Evolutionary conservation across 2,113 vertebrate genomes (phyloP).

Genomic region (Odobenus rosmarus): DNA sequence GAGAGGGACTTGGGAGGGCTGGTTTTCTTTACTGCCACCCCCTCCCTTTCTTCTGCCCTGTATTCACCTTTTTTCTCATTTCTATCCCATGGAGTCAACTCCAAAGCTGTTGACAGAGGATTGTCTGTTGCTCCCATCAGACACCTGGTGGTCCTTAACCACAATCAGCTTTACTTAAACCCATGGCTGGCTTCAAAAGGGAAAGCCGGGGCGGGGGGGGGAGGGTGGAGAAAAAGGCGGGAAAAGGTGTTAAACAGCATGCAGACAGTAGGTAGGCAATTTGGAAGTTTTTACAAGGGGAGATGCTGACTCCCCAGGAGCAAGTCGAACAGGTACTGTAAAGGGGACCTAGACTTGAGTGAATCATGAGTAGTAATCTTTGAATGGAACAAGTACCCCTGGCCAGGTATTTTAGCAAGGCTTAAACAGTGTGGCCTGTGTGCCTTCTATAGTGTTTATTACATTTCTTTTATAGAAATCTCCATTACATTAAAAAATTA

Average conservation of each 20-base stretch:
- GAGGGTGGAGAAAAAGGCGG: background rate
- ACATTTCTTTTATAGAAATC: conserved; percentile 37
- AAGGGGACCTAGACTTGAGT: conserved; percentile 42
- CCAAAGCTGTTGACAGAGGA: conserved; percentile 56
- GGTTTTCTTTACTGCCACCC: background rate
- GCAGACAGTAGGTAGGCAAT: background rate
- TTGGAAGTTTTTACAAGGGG: background rate
- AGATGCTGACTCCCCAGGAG: background rate
- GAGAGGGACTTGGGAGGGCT: background rate
- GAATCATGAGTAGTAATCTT: conserved; percentile 38
- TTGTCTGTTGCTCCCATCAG: background rate
- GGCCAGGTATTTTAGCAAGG: background rate
- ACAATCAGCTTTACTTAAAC: conserved; percentile 54
- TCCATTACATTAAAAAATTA: background rate
- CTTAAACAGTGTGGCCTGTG: conserved; percentile 56
- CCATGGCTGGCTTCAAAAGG: conserved; percentile 31
- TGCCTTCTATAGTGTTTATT: conserved; percentile 50
- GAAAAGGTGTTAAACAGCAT: background rate
- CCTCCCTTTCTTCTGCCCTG: background rate
- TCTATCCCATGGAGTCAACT: background rate
- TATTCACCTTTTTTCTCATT: background rate
- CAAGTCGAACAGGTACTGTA: background rate
- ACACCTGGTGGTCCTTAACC: background rate
- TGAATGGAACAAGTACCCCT: background rate
- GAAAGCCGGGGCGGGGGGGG: background rate